Base-by-base conservation (phyloP, 2,888 invertebrate species). In the Blera fallax region DNA sequence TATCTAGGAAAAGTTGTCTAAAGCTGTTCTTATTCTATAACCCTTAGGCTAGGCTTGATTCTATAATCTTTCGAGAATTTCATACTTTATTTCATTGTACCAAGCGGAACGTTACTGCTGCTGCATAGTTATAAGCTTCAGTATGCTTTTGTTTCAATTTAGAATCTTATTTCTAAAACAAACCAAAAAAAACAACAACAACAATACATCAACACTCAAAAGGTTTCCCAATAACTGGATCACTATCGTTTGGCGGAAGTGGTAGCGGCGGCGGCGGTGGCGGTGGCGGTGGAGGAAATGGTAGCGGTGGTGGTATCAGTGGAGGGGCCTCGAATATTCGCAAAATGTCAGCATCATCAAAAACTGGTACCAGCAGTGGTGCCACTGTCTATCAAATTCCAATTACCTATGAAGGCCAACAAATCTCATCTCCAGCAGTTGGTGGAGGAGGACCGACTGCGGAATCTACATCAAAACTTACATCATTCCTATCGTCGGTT, bases 141-240 rank as follows among this genome's bases (percentile, higher is more conserved):
- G 67, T 56, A 54, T 40, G 70, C 67, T 77, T 77, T 67, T 60
- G 37, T 80, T 80, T 85, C 70, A 76, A 85, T 70, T 58, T 29
- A 76, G 84, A 85, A 70, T 34, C 40, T 37, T 76, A 72, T 72
- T 80, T 77, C 16, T 84, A 74, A 79, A 69, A 79, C 18, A 69
- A 65, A 69, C 34, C 37, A 60, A 60, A 76, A 65, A 45, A 58
- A 58, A 62, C n/a, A n/a, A n/a, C n/a, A 50, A 69, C 60, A 62
- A 73, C 48, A 11, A 43, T 43, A n/a, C 74, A 64, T 73, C 56
- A 79, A 24, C 54, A 74, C 62, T 60, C 29, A 74, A 65, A 85
- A 87, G 88, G 80, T 84, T 87, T 79, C 60, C 80, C 87, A 24
- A 85, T 88, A 67, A 88, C 87, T 73, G 88, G 88, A 32, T 87